Conservation (phyloP, 2,113 vertebrate genomes). For the Pollachius pollachius region DNA sequence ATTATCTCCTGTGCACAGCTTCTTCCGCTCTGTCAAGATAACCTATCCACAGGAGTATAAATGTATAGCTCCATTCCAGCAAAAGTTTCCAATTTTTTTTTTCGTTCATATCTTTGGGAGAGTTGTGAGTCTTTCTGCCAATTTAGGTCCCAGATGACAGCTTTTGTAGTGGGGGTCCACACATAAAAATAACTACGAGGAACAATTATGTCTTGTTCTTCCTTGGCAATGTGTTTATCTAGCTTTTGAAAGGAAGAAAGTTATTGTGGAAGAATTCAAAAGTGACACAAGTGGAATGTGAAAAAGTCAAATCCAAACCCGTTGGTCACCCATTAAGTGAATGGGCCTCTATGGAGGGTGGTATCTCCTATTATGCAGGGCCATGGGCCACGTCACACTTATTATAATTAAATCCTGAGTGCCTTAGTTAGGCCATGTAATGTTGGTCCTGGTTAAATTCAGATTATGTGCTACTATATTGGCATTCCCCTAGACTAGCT, state of each 20-base stretch:
- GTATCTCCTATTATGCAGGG: slow-evolving; percentile 22
- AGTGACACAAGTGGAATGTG: slow-evolving; percentile 12
- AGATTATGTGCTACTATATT: slow-evolving; percentile 50
- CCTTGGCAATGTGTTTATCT: slow-evolving; percentile 15
- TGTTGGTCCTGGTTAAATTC: slow-evolving; percentile 39
- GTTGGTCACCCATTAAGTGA: slow-evolving; percentile 76
- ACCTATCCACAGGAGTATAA: too few species aligned
- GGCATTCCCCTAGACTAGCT: slow-evolving; percentile 15
- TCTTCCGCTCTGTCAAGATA: slow-evolving; percentile 3
- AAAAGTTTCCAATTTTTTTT: slow-evolving; percentile 38
- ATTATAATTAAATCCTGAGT: slow-evolving; percentile 73
- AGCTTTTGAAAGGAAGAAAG: slow-evolving; percentile 43
- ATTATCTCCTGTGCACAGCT: background rate
- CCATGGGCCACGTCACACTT: slow-evolving; percentile 69
- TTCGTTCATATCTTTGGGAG: slow-evolving; percentile 24
- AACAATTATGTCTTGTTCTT: too few species aligned
- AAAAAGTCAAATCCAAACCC: slow-evolving; percentile 32
- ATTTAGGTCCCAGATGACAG: slow-evolving; percentile 25
- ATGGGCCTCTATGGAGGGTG: background rate
- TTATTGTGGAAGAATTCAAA: slow-evolving; percentile 44
- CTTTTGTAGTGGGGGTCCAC: too few species aligned
- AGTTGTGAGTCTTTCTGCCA: slow-evolving; percentile 34
- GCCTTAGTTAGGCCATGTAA: slow-evolving; percentile 71
- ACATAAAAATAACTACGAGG: too few species aligned
- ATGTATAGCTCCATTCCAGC: slow-evolving; percentile 17